phyloP scores from a whole-genome alignment of 2,797 vertebrate genomes.

The Oryzias sinensis region DNA sequence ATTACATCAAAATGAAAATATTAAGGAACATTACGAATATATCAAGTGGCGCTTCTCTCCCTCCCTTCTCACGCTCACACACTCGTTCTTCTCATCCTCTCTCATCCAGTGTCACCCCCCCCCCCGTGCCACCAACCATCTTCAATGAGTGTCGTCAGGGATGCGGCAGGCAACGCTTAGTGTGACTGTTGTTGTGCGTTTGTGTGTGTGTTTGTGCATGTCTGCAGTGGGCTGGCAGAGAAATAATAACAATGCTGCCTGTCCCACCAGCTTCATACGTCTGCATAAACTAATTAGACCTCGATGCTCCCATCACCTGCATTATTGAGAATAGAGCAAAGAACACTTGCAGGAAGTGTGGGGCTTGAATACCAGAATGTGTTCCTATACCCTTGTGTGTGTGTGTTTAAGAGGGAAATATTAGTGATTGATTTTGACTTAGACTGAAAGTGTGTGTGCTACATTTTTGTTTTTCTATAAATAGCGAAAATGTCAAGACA shows the following conservation, averaged over 20 bases:
- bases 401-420: conserved; percentile 47
- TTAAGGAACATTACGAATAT: conserved; percentile 99
- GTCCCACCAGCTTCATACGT: conserved; percentile 88
- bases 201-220: conserved; percentile 49
- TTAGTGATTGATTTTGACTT: conserved; percentile 48
- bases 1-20: conserved; percentile 99
- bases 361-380: conserved; percentile 45
- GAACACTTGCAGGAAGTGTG: conserved; percentile 60
- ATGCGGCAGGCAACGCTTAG: conserved; percentile 67
- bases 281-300: conserved; percentile 92
- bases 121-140: conserved; percentile 63
- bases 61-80: conserved; percentile 61
- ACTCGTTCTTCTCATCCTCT: conserved; percentile 53
- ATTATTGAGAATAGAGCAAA: conserved; percentile 79
- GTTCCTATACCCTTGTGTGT: conserved; percentile 43
- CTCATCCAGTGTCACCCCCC: conserved; percentile 57
- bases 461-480: conserved; percentile 4
- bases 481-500: conserved; percentile 14
- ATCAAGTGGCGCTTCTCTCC: conserved; percentile 90
- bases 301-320: conserved; percentile 79
- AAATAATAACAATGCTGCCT: conserved; percentile 92
- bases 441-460: conserved; percentile 30
- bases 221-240: conserved; percentile 68
- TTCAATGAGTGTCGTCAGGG: conserved; percentile 80
- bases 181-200: conserved; percentile 66